Evolutionary conservation across 2,113 vertebrate species (phyloP).

Genomic region (Seriola aureovittata): DNA sequence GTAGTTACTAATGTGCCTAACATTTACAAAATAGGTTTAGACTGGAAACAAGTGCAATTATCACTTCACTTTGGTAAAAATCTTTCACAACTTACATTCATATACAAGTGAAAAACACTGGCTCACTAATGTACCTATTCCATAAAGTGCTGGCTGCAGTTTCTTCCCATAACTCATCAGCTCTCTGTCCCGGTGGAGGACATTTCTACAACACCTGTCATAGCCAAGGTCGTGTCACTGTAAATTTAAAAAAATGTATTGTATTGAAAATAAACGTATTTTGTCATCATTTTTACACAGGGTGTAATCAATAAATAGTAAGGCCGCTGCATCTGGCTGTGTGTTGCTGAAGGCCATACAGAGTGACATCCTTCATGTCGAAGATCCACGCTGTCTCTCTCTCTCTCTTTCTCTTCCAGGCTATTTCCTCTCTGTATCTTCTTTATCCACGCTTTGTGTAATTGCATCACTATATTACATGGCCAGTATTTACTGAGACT

Average conservation of each 20-base stretch:
- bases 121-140: neutral
- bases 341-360: constrained; percentile 15
- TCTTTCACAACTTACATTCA: neutral
- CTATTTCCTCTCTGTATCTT: constrained; percentile 16
- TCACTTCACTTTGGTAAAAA: neutral
- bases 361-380: constrained; percentile 45
- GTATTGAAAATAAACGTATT: constrained; percentile 18
- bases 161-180: neutral
- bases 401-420: constrained; percentile 1
- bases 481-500: constrained; percentile 29
- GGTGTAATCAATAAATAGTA: constrained; percentile 55
- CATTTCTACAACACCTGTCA: neutral
- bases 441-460: constrained; percentile 41
- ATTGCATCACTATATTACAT: constrained; percentile 58
- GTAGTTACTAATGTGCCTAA: neutral
- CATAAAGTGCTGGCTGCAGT: neutral
- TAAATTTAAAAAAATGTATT: constrained; percentile 21
- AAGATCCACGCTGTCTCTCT: constrained; percentile 1
- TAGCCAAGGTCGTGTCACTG: constrained; percentile 21
- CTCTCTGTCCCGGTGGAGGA: neutral
- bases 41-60: neutral
- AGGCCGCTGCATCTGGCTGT: neutral
- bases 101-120: neutral
- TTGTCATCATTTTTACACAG: constrained; percentile 23
- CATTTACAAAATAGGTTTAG: neutral